Base-by-base conservation (phyloP, 2,888 invertebrate genomes). In the Crioceris asparagi region DNA sequence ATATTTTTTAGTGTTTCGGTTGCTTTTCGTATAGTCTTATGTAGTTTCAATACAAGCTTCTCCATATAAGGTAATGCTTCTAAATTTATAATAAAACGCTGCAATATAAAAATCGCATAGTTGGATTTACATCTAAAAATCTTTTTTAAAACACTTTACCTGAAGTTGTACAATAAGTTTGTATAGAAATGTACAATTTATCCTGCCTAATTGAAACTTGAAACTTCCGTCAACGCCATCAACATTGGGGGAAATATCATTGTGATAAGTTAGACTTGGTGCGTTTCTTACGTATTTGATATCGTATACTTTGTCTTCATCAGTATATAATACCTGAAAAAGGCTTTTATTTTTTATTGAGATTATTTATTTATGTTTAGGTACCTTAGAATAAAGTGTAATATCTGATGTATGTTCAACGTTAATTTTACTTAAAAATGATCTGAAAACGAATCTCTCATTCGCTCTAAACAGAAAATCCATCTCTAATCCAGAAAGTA, bases 281-380 rank as follows among this genome's bases (percentile, higher is more conserved):
- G 78, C 77, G 12, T 81, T 75, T 6, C 80, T 69, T 0, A 83
- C 80, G 56, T 81, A 83, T 60, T 85, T 86, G 32, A 85, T 61
- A 53, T 86, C 84, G 44, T 84, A 69, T 1, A 86, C 79, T 55
- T 80, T 82, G 55, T 86, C 85, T 53, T 84, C 84, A 46, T 86
- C 84, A 0, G 83, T 78, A 58, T 78, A 76, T 16, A 85, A 60
- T 38, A 85, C 68, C 83, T 83, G 56, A 3, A 58, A 53, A 35
- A 38, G 12, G n/a, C 8, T 25, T 25, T 14, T 35, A 14, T 17
- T n/a, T n/a, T n/a, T n/a, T n/a, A n/a, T n/a, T n/a, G n/a, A 15
- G 8, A 34, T 15, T 25, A 12, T 23, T 38, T 14, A 14, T 15
- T 26, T 26, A 26, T 19, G 4, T 25, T n/a, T 34, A 4, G n/a